Base-by-base conservation (phyloP, 1,140 invertebrate species). In the Tetragonula clypearis region DNA sequence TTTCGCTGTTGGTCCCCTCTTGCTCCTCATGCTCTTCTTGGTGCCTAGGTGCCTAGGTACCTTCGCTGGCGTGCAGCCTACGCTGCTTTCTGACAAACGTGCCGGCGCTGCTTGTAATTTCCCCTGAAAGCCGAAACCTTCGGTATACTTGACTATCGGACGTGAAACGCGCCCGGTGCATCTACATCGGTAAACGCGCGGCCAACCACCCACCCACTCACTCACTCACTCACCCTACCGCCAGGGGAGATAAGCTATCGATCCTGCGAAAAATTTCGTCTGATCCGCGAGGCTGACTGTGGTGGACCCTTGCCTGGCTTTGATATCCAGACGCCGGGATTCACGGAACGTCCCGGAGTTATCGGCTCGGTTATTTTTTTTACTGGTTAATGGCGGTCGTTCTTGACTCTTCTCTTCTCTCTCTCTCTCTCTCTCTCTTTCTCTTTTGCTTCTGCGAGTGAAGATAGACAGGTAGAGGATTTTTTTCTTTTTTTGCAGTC, bases 41-140 rank as follows among this genome's bases (percentile, higher is more conserved):
- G 41, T 30, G 30, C 6, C 6, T 49, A 49, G 41, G 41, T 49
- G 41, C 0, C 41, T 49, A 49, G 60, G n/a, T n/a, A n/a, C n/a
- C 71, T 35, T 30, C 58, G 17, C 49, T n/a, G 60, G 55, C 65
- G 35, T 53, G 65, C 60, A 77, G 55, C 60, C 73, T 68, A 62
- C 73, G 66, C 65, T 49, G 6, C 35, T 30, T 30, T 84, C 76
- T 84, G 82, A 84, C 82, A 53, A 79, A 71, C 82, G 55, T 41
- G 26, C 49, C 21, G 19, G 49, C 21, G 62, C 66, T 71, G 68
- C 58, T 79, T 73, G 76, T 84, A 84, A 84, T 84, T 80, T 80
- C 68, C 49, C 83, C 69, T 62, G 82, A 71, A 84, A 71, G 82
- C 76, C 30, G 41, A 65, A 72, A 19, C 66, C 66, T 35, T 1